Conservation (phyloP, 1,140 invertebrate species). For the Bombus polaris region DNA sequence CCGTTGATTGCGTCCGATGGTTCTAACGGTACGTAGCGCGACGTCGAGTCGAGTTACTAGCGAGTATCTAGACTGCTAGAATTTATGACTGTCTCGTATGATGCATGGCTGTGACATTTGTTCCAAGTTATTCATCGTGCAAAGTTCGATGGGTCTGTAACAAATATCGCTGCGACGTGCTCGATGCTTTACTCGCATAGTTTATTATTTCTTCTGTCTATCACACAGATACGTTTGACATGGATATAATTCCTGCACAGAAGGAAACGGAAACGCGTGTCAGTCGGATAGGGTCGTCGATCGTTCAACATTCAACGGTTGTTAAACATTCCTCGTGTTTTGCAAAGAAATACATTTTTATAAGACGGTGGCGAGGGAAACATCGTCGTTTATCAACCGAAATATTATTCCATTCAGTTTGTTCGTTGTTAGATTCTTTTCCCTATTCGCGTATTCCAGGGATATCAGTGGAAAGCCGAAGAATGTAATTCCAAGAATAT, state of each 20-base stretch:
- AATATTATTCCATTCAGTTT: too few relatives aligned
- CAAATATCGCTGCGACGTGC: neutral
- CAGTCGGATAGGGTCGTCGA: too few relatives aligned
- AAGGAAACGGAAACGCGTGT: neutral
- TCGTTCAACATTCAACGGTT: too few relatives aligned
- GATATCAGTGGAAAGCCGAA: too few relatives aligned
- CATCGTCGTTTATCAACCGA: too few relatives aligned
- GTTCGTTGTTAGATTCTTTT: too few relatives aligned
- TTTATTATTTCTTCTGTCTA: constrained; percentile 15
- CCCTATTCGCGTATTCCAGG: too few relatives aligned
- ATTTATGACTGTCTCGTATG: neutral
- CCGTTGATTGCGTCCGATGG: neutral
- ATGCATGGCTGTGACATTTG: constrained; percentile 1
- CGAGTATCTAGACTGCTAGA: neutral
- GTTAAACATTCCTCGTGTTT: too few relatives aligned
- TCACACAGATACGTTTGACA: neutral
- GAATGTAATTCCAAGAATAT: too few relatives aligned
- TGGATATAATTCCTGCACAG: neutral
- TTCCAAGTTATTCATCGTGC: neutral
- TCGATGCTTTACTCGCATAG: neutral
- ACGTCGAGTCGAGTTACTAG: neutral
- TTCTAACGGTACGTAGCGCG: too few relatives aligned
- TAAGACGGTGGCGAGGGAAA: too few relatives aligned
- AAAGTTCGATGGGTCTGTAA: neutral
- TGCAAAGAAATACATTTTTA: too few relatives aligned